These are phyloP conservation scores for Aplocera efformata DNA, from an alignment of 2,888 invertebrate genomes.

Conservation along the genomic window DNA sequence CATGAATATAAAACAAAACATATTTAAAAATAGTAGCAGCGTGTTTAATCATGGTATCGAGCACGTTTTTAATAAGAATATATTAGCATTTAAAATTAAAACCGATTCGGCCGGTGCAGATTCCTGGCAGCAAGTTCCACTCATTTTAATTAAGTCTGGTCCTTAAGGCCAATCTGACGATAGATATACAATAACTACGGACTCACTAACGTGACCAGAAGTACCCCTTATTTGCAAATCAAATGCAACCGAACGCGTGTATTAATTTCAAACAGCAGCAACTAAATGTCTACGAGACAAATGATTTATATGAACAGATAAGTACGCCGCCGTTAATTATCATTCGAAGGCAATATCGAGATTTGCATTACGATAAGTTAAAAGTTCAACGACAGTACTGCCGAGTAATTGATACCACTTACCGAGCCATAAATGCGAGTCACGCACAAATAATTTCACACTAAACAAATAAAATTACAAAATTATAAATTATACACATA, in stretches of 20 bases:
- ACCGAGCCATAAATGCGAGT: slow-evolving; percentile 9
- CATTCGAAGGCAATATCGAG: slow-evolving; percentile 38
- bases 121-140: slow-evolving; percentile 48
- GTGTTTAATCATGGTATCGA: slow-evolving; percentile 11
- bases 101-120: slow-evolving; percentile 37
- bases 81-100: slow-evolving; percentile 47
- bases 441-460: slow-evolving; percentile 5
- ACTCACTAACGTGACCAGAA: slow-evolving; percentile 46
- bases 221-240: slow-evolving; percentile 58
- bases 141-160: slow-evolving; percentile 49
- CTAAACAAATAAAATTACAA: slow-evolving; percentile 6
- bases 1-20: slow-evolving; percentile 15
- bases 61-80: slow-evolving; percentile 42
- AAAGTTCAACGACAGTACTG: slow-evolving; percentile 33
- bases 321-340: slow-evolving; percentile 43
- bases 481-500: slow-evolving; percentile 15
- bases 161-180: slow-evolving; percentile 38
- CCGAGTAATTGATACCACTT: slow-evolving; percentile 15
- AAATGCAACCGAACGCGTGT: slow-evolving; percentile 53
- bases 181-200: slow-evolving; percentile 37
- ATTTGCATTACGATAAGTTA: slow-evolving; percentile 38
- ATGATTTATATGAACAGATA: slow-evolving; percentile 59
- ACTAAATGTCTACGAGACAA: slow-evolving; percentile 44
- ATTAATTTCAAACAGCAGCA: slow-evolving; percentile 55
- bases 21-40: not conserved